Evolutionary conservation across 2,113 vertebrate species (phyloP).

Genomic region (Rhipidura dahli): DNA sequence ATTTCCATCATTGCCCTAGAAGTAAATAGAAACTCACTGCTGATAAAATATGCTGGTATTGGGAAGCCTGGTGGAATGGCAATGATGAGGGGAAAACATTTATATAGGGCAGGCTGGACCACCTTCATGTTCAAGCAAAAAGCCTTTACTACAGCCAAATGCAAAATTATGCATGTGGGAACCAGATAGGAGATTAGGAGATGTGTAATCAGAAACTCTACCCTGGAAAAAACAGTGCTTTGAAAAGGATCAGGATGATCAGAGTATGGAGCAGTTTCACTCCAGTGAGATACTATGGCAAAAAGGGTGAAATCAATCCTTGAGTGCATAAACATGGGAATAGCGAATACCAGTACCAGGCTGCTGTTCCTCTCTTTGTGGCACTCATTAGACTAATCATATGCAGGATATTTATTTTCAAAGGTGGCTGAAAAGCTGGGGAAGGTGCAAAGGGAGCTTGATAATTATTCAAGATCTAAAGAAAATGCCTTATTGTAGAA

Average conservation of each 20-base stretch:
- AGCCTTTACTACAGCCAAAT: not conserved
- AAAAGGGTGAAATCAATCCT: slow-evolving; percentile 30
- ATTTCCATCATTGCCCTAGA: not conserved
- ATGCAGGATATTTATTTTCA: slow-evolving; percentile 25
- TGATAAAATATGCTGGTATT: not conserved
- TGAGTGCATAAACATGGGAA: slow-evolving; percentile 3
- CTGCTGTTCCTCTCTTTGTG: not conserved
- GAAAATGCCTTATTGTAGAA: not conserved
- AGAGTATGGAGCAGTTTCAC: not conserved
- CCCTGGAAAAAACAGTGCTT: not conserved
- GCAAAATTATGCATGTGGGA: slow-evolving; percentile 45
- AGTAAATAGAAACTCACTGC: not conserved
- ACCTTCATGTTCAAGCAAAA: not conserved
- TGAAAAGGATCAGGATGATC: not conserved
- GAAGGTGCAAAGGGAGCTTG: not conserved
- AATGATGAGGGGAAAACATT: not conserved
- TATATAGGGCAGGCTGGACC: not conserved
- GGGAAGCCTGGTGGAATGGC: not conserved
- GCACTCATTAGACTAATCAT: not conserved
- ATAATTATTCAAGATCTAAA: not conserved
- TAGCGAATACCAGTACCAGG: not conserved
- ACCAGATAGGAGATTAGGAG: slow-evolving; percentile 14
- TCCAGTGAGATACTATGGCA: not conserved
- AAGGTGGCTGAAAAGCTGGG: not conserved
- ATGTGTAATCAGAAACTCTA: slow-evolving; percentile 14